Evolutionary conservation across 2,888 invertebrate genomes (phyloP).

Genomic region (Spisula solida): DNA sequence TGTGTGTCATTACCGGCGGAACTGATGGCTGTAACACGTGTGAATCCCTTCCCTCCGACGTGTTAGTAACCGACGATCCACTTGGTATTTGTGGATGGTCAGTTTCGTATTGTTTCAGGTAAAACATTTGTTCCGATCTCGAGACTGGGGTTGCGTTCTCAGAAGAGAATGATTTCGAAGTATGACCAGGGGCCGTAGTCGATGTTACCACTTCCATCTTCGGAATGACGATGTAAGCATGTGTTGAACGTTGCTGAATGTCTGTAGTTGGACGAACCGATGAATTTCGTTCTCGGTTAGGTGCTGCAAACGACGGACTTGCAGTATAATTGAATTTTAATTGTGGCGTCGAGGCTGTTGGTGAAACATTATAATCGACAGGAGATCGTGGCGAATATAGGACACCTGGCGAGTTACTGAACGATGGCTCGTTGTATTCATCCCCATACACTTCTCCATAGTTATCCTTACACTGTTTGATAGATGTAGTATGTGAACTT

Average conservation of each 20-base stretch:
- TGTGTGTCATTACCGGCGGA: no score
- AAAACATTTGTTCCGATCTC: not conserved
- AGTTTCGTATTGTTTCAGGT: not conserved
- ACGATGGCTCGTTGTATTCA: not conserved
- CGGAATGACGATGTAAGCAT: not conserved
- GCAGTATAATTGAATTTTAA: not conserved
- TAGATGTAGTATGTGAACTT: not conserved
- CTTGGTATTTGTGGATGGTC: not conserved
- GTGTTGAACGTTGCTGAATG: not conserved
- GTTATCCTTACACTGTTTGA: not conserved
- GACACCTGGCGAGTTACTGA: not conserved
- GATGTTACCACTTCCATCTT: not conserved
- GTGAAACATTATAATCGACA: not conserved
- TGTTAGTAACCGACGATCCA: not conserved
- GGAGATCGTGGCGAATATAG: slow-evolving; percentile 3
- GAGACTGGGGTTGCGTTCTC: not conserved
- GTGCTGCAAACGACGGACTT: not conserved
- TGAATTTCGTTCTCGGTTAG: not conserved
- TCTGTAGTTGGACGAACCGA: not conserved
- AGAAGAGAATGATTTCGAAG: not conserved
- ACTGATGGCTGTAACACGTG: not conserved
- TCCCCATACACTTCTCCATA: not conserved
- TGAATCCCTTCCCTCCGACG: not conserved
- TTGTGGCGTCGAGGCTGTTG: not conserved
- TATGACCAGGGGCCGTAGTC: not conserved